phyloP scores from a whole-genome alignment of 2,888 invertebrate genomes.

The Tortrix viridana region DNA sequence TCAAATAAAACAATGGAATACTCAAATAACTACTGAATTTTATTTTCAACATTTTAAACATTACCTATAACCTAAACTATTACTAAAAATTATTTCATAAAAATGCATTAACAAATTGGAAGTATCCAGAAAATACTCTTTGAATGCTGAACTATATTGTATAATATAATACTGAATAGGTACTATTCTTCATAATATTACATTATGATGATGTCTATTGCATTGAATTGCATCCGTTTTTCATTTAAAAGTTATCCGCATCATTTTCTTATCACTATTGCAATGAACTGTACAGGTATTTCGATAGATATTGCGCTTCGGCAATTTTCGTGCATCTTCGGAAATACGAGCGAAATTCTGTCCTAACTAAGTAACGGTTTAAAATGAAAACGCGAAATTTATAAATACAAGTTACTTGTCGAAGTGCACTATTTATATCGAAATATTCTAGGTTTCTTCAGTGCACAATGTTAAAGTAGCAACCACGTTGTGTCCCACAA shows the following conservation, averaged over 20 bases:
- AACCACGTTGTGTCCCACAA: too few species aligned
- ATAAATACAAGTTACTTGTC: too few species aligned
- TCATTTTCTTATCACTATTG: background rate
- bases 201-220: slow-evolving; percentile 36
- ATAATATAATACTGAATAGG: slow-evolving; percentile 37
- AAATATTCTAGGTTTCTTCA: too few species aligned
- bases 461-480: too few species aligned
- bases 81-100: slow-evolving; percentile 40
- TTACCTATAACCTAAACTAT: slow-evolving; percentile 36
- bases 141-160: slow-evolving; percentile 58
- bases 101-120: slow-evolving; percentile 69
- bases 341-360: too few species aligned
- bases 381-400: too few species aligned
- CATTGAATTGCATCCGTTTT: slow-evolving; percentile 5
- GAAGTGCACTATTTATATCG: too few species aligned
- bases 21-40: slow-evolving; percentile 33
- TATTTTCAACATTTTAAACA: slow-evolving; percentile 32
- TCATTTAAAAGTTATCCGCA: background rate
- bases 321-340: too few species aligned
- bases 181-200: slow-evolving; percentile 31
- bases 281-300: too few species aligned
- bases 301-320: too few species aligned
- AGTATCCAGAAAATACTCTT: slow-evolving; percentile 77
- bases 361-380: too few species aligned
- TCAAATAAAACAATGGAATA: slow-evolving; percentile 32